A percentile compares a stretch with the other conserved stretches of the same genome.
Evolutionary conservation across 2,888 invertebrate species (phyloP).

Genomic region (Lysandra coridon): DNA sequence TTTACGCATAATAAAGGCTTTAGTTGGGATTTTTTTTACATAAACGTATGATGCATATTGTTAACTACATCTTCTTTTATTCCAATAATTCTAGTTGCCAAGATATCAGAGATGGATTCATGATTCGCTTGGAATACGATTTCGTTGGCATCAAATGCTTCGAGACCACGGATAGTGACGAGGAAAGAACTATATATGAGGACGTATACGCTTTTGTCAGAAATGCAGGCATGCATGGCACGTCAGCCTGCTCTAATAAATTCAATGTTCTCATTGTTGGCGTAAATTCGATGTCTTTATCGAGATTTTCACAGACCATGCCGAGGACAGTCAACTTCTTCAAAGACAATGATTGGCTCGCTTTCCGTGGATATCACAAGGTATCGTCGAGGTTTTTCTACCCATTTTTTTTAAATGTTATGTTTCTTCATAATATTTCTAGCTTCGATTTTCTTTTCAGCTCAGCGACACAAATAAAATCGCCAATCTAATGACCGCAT

Average conservation of each 20-base stretch:
- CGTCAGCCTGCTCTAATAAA: conserved; percentile 44
- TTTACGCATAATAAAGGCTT: background rate
- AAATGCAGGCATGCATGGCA: conserved; percentile 60
- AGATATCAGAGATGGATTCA: conserved; percentile 49
- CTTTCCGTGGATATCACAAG: conserved; percentile 87
- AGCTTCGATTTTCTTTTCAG: conserved; percentile 58
- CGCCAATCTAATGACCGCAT: conserved; percentile 92
- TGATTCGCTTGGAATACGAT: conserved; percentile 56
- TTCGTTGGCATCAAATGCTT: conserved; percentile 64
- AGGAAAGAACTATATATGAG: conserved; percentile 55
- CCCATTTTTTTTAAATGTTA: background rate
- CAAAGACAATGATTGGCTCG: conserved; percentile 84
- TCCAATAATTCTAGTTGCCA: conserved; percentile 58
- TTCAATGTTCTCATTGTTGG: conserved; percentile 87
- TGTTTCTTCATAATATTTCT: conserved; percentile 23
- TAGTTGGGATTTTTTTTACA: no score
- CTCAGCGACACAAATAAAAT: conserved; percentile 91
- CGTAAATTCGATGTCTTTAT: conserved; percentile 91
- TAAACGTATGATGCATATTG: background rate
- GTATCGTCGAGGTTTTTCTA: conserved; percentile 50
- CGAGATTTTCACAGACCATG: conserved; percentile 88
- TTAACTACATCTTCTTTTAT: conserved; percentile 25
- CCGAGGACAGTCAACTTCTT: conserved; percentile 85
- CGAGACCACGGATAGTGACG: conserved; percentile 51
- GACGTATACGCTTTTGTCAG: conserved; percentile 71